These are phyloP conservation scores for Argentina silus DNA, from an alignment of 2,797 vertebrate species.

Conservation along the genomic window DNA sequence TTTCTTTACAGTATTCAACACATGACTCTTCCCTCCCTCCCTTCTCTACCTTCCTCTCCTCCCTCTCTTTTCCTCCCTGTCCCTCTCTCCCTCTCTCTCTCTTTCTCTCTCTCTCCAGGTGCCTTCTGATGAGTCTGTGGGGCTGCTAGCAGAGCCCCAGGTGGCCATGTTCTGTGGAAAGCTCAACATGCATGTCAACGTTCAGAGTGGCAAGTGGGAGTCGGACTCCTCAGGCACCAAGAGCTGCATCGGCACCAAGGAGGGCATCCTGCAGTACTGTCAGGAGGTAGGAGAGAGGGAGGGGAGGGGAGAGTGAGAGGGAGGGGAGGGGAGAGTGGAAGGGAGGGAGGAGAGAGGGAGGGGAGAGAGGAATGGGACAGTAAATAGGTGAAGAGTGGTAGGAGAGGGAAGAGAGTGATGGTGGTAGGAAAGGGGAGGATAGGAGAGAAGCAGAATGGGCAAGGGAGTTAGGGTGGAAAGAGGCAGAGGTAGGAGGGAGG, in stretches of 20 bases:
- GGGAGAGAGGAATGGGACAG: background rate
- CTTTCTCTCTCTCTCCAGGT: slow-evolving; percentile 61
- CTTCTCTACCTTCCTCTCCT: background rate
- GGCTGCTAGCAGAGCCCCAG: slow-evolving; percentile 89
- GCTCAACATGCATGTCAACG: slow-evolving; percentile 97
- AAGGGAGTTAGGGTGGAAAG: background rate
- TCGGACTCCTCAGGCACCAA: slow-evolving; percentile 88
- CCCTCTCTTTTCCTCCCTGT: background rate
- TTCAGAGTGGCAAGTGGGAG: slow-evolving; percentile 97
- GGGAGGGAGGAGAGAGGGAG: background rate
- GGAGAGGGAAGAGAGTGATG: background rate
- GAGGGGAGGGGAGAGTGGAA: background rate
- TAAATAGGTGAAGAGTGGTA: slow-evolving; percentile 37
- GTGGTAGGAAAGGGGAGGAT: too few species aligned
- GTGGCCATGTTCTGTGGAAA: slow-evolving; percentile 98
- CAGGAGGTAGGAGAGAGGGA: slow-evolving; percentile 85
- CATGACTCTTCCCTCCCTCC: slow-evolving; percentile 1
- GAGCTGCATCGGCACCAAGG: slow-evolving; percentile 91
- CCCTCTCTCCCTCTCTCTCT: slow-evolving; percentile 27
- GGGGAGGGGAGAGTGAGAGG: background rate
- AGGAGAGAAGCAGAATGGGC: background rate
- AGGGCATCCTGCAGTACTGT: slow-evolving; percentile 95
- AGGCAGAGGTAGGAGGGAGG: background rate
- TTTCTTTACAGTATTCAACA: background rate
- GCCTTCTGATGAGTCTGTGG: slow-evolving; percentile 74